Evolutionary conservation across 2,797 vertebrate species (phyloP).

Genomic region (Microtus agrestis): DNA sequence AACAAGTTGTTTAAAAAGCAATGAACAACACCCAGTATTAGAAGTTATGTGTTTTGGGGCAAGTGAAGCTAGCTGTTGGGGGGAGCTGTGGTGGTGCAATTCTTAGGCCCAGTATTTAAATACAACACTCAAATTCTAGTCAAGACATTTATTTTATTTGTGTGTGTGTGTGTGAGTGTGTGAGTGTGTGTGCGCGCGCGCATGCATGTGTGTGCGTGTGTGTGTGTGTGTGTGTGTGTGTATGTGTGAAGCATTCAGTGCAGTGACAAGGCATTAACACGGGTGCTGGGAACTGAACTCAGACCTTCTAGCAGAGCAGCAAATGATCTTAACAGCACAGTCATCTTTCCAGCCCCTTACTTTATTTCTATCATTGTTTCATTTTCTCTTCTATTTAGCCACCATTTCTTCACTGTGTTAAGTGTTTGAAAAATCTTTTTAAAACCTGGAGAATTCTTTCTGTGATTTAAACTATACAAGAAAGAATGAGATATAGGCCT

Average conservation of each 20-base stretch:
- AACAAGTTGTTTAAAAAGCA: too few relatives aligned
- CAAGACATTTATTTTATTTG: neutral
- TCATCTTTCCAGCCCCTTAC: neutral
- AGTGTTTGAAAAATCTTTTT: constrained; percentile 38
- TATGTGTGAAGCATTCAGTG: neutral
- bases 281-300: neutral
- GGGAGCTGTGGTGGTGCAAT: too few relatives aligned
- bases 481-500: constrained; percentile 7
- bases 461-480: neutral
- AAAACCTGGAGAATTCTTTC: neutral
- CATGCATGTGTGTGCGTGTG: neutral
- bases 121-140: neutral
- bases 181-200: neutral
- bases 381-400: neutral
- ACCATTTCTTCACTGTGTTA: neutral
- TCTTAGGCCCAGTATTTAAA: too few relatives aligned
- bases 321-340: neutral
- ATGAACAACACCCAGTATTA: too few relatives aligned
- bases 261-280: neutral
- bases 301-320: neutral
- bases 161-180: neutral
- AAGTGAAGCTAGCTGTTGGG: too few relatives aligned
- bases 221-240: neutral
- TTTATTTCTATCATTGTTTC: constrained; percentile 34
- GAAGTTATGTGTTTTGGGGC: too few relatives aligned